Conservation (phyloP, 2,888 invertebrate genomes). For the Drosophila mimetica region DNA sequence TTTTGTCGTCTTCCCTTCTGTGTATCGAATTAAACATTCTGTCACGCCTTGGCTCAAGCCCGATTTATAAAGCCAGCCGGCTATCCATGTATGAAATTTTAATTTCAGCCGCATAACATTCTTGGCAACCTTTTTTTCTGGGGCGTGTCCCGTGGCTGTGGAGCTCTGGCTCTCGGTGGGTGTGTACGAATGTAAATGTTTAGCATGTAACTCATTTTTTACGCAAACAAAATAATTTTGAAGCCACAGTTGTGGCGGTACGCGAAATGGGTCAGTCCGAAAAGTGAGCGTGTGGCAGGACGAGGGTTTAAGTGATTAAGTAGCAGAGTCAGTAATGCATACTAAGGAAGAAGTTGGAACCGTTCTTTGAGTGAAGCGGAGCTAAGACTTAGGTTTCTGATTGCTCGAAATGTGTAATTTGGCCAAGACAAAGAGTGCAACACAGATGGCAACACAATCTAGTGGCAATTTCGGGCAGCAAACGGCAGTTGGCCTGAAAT, state of each 20-base stretch:
- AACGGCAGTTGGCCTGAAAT: constrained; percentile 51
- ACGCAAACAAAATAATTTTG: constrained; percentile 74
- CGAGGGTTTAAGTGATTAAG: constrained; percentile 60
- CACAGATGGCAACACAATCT: constrained; percentile 60
- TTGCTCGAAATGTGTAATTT: not conserved
- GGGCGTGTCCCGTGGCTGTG: constrained; percentile 37
- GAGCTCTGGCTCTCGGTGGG: constrained; percentile 56
- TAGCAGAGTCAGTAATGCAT: constrained; percentile 30
- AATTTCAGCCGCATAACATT: constrained; percentile 23
- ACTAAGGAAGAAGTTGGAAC: constrained; percentile 56
- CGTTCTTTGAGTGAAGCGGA: constrained; percentile 1
- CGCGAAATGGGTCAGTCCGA: constrained; percentile 71
- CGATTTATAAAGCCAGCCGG: constrained; percentile 28
- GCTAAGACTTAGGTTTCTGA: not conserved
- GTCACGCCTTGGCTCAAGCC: constrained; percentile 39
- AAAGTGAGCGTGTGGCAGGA: constrained; percentile 62
- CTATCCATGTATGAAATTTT: constrained; percentile 39
- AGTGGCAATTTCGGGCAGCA: constrained; percentile 42
- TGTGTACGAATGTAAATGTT: constrained; percentile 76
- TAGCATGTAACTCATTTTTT: constrained; percentile 78
- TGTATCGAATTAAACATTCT: constrained; percentile 20
- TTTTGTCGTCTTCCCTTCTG: constrained; percentile 8
- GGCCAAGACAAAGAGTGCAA: not conserved
- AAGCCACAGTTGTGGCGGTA: constrained; percentile 19
- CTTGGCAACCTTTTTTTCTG: constrained; percentile 36